These are phyloP conservation scores for Florisuga fusca DNA, from an alignment of 2,797 vertebrate genomes.

Conservation along the genomic window DNA sequence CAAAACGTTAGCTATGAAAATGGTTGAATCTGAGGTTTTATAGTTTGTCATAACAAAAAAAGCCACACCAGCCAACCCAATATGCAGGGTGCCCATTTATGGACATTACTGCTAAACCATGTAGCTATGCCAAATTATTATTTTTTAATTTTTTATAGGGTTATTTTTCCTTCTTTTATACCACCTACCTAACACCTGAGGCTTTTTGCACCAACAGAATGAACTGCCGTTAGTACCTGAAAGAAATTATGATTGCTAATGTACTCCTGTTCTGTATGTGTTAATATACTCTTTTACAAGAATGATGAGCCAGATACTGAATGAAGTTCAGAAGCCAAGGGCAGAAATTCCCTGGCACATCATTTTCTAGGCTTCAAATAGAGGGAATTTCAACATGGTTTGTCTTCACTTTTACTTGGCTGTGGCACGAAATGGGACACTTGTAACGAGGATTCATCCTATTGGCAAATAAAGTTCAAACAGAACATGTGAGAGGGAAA, in stretches of 20 bases:
- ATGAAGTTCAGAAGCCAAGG: slow-evolving; percentile 8
- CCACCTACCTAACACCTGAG: neutral
- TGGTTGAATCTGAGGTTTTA: slow-evolving; percentile 36
- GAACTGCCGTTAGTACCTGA: neutral
- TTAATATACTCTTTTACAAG: neutral
- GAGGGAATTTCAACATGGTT: neutral
- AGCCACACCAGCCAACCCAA: neutral
- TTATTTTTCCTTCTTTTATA: neutral
- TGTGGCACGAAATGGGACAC: slow-evolving; percentile 1
- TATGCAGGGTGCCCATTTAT: neutral
- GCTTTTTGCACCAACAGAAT: slow-evolving; percentile 47
- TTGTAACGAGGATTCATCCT: slow-evolving; percentile 36
- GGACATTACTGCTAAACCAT: neutral
- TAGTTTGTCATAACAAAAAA: slow-evolving; percentile 22
- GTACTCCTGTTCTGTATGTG: neutral
- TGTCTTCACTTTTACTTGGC: slow-evolving; percentile 59
- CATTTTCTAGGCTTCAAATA: neutral
- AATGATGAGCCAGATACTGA: neutral
- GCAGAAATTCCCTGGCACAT: neutral
- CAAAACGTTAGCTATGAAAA: slow-evolving; percentile 51
- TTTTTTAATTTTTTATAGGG: neutral
- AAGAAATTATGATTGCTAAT: slow-evolving; percentile 42
- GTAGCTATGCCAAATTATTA: neutral
- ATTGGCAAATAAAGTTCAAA: slow-evolving; percentile 33
- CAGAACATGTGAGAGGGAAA: slow-evolving; percentile 56